phyloP scores from a whole-genome alignment of 2,113 vertebrate species.

The Suncus etruscus region DNA sequence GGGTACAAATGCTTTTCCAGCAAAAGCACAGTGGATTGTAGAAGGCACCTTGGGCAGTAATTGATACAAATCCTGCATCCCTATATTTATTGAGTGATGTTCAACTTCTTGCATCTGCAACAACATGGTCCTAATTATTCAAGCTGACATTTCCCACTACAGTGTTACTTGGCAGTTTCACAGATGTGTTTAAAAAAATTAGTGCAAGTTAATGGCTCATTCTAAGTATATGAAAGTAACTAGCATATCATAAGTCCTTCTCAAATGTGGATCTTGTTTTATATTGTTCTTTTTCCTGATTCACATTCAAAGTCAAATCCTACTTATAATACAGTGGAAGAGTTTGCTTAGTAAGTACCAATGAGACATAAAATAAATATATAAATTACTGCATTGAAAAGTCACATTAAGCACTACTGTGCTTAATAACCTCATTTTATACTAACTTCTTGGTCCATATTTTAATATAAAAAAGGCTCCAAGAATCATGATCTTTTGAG shows the following conservation, averaged over 20 bases:
- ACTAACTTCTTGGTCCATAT: not conserved
- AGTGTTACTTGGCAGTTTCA: conserved; percentile 8
- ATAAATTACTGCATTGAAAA: not conserved
- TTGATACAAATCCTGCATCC: conserved; percentile 68
- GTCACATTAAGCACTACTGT: not conserved
- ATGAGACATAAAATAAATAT: not conserved
- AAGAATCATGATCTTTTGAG: not conserved
- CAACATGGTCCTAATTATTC: conserved; percentile 63
- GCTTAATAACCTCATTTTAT: not conserved
- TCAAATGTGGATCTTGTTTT: not conserved
- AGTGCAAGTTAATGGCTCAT: not conserved
- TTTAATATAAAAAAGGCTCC: not conserved
- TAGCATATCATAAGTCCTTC: not conserved
- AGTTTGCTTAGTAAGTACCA: not conserved
- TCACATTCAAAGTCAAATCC: not conserved
- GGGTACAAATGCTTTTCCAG: conserved; percentile 39
- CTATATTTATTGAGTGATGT: conserved; percentile 62
- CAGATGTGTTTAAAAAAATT: conserved; percentile 60
- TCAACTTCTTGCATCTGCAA: conserved; percentile 63
- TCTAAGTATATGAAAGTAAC: not conserved
- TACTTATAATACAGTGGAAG: conserved; percentile 29
- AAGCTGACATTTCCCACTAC: conserved; percentile 46
- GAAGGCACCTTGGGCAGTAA: conserved; percentile 50
- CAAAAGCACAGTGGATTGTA: conserved; percentile 43
- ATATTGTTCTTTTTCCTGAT: not conserved